Conservation (phyloP, 2,113 vertebrate species). For the Cinclus mexicanus region DNA sequence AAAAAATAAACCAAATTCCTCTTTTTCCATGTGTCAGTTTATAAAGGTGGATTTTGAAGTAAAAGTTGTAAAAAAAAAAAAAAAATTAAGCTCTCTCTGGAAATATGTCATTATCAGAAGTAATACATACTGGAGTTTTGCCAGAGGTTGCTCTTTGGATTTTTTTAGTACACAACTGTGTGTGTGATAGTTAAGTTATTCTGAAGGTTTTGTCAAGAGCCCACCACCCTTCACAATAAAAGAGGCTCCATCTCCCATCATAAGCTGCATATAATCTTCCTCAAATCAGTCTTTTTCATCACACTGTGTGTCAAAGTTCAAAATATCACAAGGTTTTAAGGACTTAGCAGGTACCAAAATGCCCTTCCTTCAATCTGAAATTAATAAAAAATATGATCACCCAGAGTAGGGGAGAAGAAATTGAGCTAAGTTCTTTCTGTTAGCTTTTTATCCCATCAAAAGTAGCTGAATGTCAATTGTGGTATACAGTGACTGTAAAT, state of each 20-base stretch:
- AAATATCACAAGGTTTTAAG: not conserved
- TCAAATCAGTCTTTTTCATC: not conserved
- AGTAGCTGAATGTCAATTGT: not conserved
- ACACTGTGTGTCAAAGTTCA: not conserved
- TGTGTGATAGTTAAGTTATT: not conserved
- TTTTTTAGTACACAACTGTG: not conserved
- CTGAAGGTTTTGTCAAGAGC: not conserved
- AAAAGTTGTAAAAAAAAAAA: not conserved
- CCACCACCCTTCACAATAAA: not conserved
- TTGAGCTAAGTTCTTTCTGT: not conserved
- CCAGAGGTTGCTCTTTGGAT: not conserved
- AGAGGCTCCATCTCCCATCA: not conserved
- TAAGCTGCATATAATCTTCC: not conserved
- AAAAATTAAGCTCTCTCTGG: not conserved
- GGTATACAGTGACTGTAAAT: not conserved
- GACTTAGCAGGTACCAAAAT: not conserved
- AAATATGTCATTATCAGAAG: not conserved
- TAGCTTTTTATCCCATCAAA: not conserved
- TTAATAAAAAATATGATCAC: not conserved
- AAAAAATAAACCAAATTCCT: not conserved
- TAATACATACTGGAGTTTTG: not conserved
- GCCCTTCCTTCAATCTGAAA: not conserved
- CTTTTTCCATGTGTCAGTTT: not conserved
- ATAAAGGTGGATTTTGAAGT: not conserved
- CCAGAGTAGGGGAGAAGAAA: not conserved